A percentile compares a stretch with the other conserved stretches of the same genome.
These are phyloP conservation scores for Micropterix aruncella DNA, from an alignment of 2,888 invertebrate species.

Conservation along the genomic window DNA sequence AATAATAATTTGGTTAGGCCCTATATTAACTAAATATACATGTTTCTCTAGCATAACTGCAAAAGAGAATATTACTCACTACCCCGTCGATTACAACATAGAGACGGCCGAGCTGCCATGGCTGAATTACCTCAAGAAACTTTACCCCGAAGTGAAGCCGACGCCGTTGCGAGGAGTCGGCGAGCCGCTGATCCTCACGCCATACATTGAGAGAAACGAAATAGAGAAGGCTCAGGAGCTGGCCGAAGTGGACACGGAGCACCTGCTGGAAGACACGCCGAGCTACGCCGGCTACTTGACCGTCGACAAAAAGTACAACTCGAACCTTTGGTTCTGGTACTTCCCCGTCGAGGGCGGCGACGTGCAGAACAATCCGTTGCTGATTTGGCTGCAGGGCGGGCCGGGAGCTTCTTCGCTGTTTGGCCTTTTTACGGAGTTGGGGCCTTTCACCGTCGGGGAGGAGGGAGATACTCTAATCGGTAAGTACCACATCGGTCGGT, in stretches of 20 bases:
- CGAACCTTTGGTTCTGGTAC: constrained; percentile 79
- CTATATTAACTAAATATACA: too few species aligned
- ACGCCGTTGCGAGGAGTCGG: constrained; percentile 20
- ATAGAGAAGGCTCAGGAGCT: constrained; percentile 33
- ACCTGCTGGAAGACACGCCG: constrained; percentile 29
- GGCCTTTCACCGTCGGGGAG: constrained; percentile 39
- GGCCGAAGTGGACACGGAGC: constrained; percentile 27
- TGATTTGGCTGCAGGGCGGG: constrained; percentile 45
- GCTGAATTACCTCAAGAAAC: neutral
- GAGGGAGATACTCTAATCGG: constrained; percentile 14
- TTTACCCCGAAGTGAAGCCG: constrained; percentile 1
- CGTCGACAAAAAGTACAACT: constrained; percentile 61
- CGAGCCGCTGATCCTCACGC: constrained; percentile 38
- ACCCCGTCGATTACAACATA: neutral
- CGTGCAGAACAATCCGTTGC: constrained; percentile 36
- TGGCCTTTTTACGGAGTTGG: constrained; percentile 47
- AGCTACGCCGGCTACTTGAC: constrained; percentile 36
- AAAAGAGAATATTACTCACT: too few species aligned
- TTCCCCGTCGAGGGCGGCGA: constrained; percentile 50
- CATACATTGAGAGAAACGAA: constrained; percentile 36
- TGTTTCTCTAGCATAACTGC: too few species aligned
- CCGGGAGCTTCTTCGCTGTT: constrained; percentile 43
- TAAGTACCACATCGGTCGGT: too few species aligned
- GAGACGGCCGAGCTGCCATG: neutral
- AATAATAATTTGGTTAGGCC: too few species aligned